Evolutionary conservation across 2,888 invertebrate species (phyloP).

Genomic region (Acanthoscelides obtectus): DNA sequence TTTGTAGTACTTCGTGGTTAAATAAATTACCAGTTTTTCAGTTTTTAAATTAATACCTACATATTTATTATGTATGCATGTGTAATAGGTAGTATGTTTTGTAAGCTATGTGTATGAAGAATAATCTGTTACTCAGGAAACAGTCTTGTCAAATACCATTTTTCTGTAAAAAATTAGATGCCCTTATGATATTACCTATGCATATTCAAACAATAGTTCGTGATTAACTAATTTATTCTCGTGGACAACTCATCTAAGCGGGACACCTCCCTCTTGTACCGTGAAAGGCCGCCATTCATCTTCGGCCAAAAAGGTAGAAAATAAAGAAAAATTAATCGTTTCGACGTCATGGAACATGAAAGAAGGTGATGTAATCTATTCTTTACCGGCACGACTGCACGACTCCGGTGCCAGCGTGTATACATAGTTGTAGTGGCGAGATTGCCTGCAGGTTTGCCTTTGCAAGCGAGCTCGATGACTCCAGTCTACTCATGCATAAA

Average conservation of each 20-base stretch:
- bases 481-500: neutral
- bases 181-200: no score
- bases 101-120: no score
- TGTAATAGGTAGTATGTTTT: no score
- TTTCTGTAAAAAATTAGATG: no score
- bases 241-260: neutral
- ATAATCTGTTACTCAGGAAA: no score
- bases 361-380: neutral
- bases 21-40: no score
- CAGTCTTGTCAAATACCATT: no score
- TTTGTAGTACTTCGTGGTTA: no score
- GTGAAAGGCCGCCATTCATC: neutral
- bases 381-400: no score
- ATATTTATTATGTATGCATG: no score
- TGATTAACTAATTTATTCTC: neutral
- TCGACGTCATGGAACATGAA: neutral
- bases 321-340: neutral
- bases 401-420: neutral
- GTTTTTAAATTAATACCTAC: no score
- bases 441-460: no score
- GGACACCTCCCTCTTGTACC: neutral
- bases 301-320: neutral
- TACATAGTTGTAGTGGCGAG: neutral
- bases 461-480: neutral
- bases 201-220: neutral